Evolutionary conservation across 2,113 vertebrate species (phyloP).

Genomic region (Limanda limanda): DNA sequence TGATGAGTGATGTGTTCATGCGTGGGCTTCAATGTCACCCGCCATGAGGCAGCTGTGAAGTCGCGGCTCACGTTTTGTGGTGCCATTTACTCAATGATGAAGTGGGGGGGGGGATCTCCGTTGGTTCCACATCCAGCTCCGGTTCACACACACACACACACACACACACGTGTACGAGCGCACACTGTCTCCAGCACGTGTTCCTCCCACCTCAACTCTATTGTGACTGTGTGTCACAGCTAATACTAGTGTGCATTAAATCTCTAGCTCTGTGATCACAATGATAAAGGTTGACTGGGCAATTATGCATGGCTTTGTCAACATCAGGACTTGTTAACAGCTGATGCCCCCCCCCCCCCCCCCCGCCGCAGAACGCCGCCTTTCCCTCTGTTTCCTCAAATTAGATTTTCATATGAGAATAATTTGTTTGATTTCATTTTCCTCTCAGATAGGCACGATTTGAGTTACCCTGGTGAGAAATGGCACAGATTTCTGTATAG

Average conservation of each 20-base stretch:
- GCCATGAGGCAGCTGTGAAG: conserved; percentile 78
- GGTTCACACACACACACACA: conserved; percentile 39
- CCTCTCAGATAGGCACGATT: conserved; percentile 34
- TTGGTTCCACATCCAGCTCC: conserved; percentile 65
- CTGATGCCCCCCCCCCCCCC: conserved; percentile 31
- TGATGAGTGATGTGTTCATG: conserved; percentile 79
- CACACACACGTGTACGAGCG: conserved; percentile 27
- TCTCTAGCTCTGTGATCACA: conserved; percentile 56
- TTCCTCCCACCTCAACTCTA: conserved; percentile 59
- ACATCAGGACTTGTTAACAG: conserved; percentile 57
- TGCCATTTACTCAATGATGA: conserved; percentile 77
- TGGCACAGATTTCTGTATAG: conserved; percentile 58
- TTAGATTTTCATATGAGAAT: conserved; percentile 38
- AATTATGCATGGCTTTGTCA: conserved; percentile 54
- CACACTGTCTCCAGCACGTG: conserved; percentile 49
- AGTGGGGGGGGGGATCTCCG: conserved; percentile 70
- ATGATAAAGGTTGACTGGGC: conserved; percentile 64
- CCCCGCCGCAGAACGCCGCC: conserved; percentile 13
- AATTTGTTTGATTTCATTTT: conserved; percentile 58
- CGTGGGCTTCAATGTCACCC: conserved; percentile 78
- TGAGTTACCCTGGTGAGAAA: conserved; percentile 33
- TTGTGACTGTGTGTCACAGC: conserved; percentile 61
- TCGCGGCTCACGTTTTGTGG: conserved; percentile 66
- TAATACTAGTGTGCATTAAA: conserved; percentile 67
- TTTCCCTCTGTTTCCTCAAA: conserved; percentile 36